Percentiles rank a stretch among this genome's conserved stretches.
Evolutionary conservation across 2,888 invertebrate genomes (phyloP).

Genomic region (Orchesellides sinensis): DNA sequence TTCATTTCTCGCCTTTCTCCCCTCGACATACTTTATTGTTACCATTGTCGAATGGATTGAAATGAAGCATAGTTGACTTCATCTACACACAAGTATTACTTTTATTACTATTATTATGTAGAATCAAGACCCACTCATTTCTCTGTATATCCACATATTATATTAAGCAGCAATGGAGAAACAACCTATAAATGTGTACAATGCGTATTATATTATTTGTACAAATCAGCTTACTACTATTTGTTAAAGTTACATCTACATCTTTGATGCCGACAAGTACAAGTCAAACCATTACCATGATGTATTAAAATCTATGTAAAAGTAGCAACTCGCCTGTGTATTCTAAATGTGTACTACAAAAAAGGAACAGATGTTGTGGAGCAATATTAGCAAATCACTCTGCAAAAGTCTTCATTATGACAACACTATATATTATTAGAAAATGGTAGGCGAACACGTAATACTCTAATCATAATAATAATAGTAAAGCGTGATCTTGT

Average conservation of each 20-base stretch:
- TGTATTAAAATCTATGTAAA: not conserved
- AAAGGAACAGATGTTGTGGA: slow-evolving; percentile 48
- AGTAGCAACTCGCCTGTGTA: not conserved
- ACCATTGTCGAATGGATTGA: slow-evolving; percentile 54
- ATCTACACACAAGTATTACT: slow-evolving; percentile 3
- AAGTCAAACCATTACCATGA: slow-evolving; percentile 27
- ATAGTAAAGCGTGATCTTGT: too few relatives aligned
- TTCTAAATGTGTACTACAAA: too few relatives aligned
- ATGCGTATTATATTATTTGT: not conserved
- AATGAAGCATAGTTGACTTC: slow-evolving; percentile 54
- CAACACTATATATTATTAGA: slow-evolving; percentile 19
- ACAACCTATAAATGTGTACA: too few relatives aligned
- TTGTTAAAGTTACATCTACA: too few relatives aligned
- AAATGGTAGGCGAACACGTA: not conserved
- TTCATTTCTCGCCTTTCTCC: slow-evolving; percentile 66
- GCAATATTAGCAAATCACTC: slow-evolving; percentile 37
- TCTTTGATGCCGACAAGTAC: slow-evolving; percentile 30
- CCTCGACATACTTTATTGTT: slow-evolving; percentile 65
- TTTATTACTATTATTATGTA: slow-evolving; percentile 55
- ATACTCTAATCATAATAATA: not conserved
- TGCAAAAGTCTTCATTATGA: slow-evolving; percentile 54
- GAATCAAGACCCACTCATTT: not conserved
- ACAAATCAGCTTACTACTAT: too few relatives aligned
- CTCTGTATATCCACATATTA: too few relatives aligned
- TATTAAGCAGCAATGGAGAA: too few relatives aligned